Evolutionary conservation across 2,888 invertebrate species (phyloP).

Genomic region (Microplitis manilae): DNA sequence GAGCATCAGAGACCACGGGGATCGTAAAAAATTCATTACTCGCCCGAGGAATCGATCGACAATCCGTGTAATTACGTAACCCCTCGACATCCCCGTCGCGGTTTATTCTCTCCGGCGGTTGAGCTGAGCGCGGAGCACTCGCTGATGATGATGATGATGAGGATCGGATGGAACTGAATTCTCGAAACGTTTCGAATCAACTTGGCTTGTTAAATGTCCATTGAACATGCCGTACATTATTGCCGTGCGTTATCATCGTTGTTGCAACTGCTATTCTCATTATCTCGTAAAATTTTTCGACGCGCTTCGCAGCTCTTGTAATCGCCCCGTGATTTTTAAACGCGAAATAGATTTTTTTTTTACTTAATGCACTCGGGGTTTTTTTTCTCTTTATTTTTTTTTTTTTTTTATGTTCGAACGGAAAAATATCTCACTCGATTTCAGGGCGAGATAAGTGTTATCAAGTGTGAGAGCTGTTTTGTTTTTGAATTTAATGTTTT

Average conservation of each 20-base stretch:
- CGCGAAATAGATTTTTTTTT: too few species aligned
- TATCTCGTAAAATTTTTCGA: neutral
- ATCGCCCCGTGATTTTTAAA: neutral
- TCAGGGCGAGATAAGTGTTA: neutral
- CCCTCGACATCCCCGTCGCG: constrained; percentile 50
- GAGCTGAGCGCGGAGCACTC: neutral
- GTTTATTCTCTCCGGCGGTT: constrained; percentile 29
- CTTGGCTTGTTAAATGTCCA: constrained; percentile 7
- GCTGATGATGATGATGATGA: neutral
- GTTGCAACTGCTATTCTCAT: neutral
- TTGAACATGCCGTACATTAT: neutral
- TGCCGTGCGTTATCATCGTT: neutral
- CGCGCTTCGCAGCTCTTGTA: neutral
- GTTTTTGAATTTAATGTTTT: neutral
- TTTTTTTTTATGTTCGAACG: too few species aligned
- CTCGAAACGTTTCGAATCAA: constrained; percentile 26
- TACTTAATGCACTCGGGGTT: too few species aligned
- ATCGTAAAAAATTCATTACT: constrained; percentile 70
- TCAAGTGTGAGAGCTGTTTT: neutral
- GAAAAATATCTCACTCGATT: too few species aligned
- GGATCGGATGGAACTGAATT: constrained; percentile 14
- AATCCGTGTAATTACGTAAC: constrained; percentile 66
- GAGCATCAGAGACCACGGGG: neutral
- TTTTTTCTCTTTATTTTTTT: too few species aligned
- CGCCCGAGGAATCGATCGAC: constrained; percentile 66